Base-by-base conservation (phyloP, 2,888 invertebrate species). In the Pheosia gnoma region DNA sequence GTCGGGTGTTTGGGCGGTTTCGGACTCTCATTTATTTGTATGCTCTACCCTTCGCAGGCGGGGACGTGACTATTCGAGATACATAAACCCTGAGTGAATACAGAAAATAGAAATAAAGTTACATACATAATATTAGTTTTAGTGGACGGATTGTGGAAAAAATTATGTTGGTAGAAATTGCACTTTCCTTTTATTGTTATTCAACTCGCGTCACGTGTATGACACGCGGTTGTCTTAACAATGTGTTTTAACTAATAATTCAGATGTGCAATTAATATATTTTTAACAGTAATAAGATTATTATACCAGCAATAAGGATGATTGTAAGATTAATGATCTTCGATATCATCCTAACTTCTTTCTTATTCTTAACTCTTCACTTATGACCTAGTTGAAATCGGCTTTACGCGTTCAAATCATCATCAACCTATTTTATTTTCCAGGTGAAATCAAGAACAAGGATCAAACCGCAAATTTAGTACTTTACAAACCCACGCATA, bases 41-140 rank as follows among this genome's bases (percentile, higher is more conserved):
- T 93, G 92, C 93, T 84, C 86, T 83, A 89, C 91, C 93, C 91
- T 88, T 84, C 90, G 88, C 86, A 81, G 88, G 86, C 85, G 90
- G 84, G 84, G 84, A 93, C 93, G 93, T 93, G 93, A 92, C 93
- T 92, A 93, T 93, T 93, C 92, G 92, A 92, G 92, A 93, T 91
- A 93, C 91, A 93, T 93, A 93, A 92, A 93, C 93, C 87, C 86
- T 89, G 90, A 92, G 92, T 91, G 93, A 93, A 93, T 93, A 90
- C 91, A 89, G 92, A 93, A 93, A 93, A 93, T 91, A 93, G 92
- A 93, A 91, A 93, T 92, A 93, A 90, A 93, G 90, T 91, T 89
- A 91, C 93, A 91, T 92, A 89, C 92, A 88, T 92, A 91, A 91
- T 92, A 90, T 92, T 90, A 77, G 75, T 86, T 91, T 88, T 85